phyloP scores from a whole-genome alignment of 2,797 vertebrate genomes.

The Sebastes wilsoni region DNA sequence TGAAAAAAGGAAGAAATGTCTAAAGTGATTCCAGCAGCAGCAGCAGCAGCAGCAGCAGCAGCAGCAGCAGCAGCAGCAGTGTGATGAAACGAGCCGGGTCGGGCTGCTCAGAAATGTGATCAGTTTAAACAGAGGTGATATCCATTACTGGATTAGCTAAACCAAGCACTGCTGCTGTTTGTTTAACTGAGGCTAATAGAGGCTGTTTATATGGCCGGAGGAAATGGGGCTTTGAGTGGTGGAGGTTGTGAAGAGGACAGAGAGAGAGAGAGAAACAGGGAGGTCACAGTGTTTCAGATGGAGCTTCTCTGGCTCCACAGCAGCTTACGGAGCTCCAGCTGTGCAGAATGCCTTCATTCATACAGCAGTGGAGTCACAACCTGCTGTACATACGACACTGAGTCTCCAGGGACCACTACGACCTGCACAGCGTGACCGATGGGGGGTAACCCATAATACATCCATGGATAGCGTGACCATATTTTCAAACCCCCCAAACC shows the following conservation, averaged over 20 bases:
- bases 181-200: conserved; percentile 24
- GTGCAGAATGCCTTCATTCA: no score
- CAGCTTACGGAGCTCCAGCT: no score
- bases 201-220: conserved; percentile 27
- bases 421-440: no score
- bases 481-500: no score
- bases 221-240: conserved; percentile 5
- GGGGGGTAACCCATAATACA: no score
- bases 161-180: conserved; percentile 44
- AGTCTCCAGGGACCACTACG: no score
- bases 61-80: background rate
- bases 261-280: background rate
- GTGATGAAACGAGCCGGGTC: background rate
- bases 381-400: no score
- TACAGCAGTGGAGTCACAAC: no score
- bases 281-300: conserved; percentile 7
- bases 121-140: conserved; percentile 27
- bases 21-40: background rate
- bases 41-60: no score
- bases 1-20: background rate
- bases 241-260: background rate
- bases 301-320: background rate
- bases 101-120: conserved; percentile 11
- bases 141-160: conserved; percentile 41
- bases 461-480: no score